A percentile compares a stretch with the other conserved stretches of the same genome.
Evolutionary conservation across 1,140 invertebrate species (phyloP).

Genomic region (Conus betulinus): DNA sequence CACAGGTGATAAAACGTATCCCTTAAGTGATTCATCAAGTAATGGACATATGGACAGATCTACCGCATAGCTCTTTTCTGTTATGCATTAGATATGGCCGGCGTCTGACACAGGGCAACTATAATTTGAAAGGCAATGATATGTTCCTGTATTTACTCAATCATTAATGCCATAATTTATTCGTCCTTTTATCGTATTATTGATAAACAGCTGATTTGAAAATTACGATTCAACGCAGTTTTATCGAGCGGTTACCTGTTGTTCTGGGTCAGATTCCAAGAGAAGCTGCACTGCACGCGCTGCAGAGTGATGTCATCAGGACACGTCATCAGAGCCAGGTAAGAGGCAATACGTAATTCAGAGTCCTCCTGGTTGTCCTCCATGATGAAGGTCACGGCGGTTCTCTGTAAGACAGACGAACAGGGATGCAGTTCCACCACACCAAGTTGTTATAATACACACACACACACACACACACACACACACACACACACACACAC

Average conservation of each 20-base stretch:
- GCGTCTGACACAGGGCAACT: too few relatives aligned
- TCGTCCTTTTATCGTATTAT: neutral
- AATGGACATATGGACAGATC: too few relatives aligned
- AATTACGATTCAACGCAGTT: too few relatives aligned
- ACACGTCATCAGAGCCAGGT: constrained; percentile 92
- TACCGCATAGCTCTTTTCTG: too few relatives aligned
- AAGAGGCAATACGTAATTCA: constrained; percentile 91
- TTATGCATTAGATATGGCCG: too few relatives aligned
- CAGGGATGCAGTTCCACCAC: neutral
- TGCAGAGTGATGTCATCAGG: constrained; percentile 86
- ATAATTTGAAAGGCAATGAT: too few relatives aligned
- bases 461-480: neutral
- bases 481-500: neutral
- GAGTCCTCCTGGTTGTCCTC: constrained; percentile 84
- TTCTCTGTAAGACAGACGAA: constrained; percentile 52
- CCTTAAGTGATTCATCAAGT: too few relatives aligned
- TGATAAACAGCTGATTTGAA: too few relatives aligned
- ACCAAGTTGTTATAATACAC: too few relatives aligned
- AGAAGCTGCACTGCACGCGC: constrained; percentile 82
- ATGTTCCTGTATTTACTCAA: too few relatives aligned
- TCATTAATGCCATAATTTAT: constrained; percentile 21
- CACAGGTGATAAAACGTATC: too few relatives aligned
- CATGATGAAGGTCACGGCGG: constrained; percentile 80
- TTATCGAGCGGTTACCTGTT: constrained; percentile 68
- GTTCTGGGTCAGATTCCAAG: constrained; percentile 86